Base-by-base conservation (phyloP, 2,888 invertebrate species). In the Aethes cnicana region DNA sequence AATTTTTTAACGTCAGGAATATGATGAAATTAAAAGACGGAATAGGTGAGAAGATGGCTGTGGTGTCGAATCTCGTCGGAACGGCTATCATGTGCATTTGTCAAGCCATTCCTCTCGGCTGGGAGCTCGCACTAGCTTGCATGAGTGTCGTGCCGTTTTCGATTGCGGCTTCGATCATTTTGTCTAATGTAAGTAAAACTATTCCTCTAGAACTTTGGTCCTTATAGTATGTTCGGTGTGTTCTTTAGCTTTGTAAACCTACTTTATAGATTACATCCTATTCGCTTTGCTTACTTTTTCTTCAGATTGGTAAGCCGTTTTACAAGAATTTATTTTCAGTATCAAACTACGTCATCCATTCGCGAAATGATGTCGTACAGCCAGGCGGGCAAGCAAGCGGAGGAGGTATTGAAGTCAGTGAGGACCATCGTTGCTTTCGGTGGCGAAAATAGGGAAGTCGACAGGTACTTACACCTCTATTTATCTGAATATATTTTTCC, bases 71-170 rank as follows among this genome's bases (percentile, higher is more conserved):
- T 68, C 91, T 95, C 44, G 81, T 94, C 32, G 92, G 94, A 43
- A 93, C 94, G 0, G 93, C 94, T 57, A 73, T 96, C 7, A 90
- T 93, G 16, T 94, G 94, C 14, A 83, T 96, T 23, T 82, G 92
- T 28, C 91, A 93, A 18, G 95, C 96, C 0, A 94, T 97, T 64
- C 85, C 94, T 0, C 92, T 95, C 61, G 96, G 96, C 23, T 97
- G 97, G 97, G 92, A 96, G 69, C 81, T 97, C 35, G 94, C 96
- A 0, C 83, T 96, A 4, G 95, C 96, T 3, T 95, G 96, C 58
- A 74, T 96, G 9, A 92, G 93, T 20, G 93, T 95, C 32, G 93
- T 95, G 47, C 97, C 97, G 0, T 89, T 96, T 44, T 93, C 96
- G 6, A 93, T 95, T 0, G 84, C 92, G 2, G 91, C 94, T 9